Evolutionary conservation across 2,113 vertebrate species (phyloP).

Genomic region (Lepus americanus): DNA sequence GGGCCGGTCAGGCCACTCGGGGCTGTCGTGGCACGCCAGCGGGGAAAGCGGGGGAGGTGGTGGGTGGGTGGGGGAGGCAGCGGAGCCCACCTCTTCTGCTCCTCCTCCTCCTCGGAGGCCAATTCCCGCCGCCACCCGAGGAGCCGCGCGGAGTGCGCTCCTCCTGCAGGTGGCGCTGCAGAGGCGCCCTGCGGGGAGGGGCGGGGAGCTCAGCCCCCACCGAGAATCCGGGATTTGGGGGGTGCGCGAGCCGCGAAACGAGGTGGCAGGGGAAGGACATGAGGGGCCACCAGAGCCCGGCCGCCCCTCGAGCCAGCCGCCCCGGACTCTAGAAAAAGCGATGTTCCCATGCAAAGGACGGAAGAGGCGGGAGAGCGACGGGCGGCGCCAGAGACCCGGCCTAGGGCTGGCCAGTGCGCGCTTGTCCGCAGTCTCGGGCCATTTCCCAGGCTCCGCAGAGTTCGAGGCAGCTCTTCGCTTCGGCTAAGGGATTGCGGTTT

Average conservation of each 20-base stretch:
- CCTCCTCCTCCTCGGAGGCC: not conserved
- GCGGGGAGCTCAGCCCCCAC: not conserved
- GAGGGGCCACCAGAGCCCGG: not conserved
- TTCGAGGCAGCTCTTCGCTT: not conserved
- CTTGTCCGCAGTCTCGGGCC: not conserved
- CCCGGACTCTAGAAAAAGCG: not conserved
- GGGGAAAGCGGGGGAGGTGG: not conserved
- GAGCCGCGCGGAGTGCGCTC: not conserved
- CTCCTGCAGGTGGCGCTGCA: conserved; percentile 74
- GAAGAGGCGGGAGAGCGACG: not conserved
- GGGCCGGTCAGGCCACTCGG: not conserved
- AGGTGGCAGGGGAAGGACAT: not conserved
- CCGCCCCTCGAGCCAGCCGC: not conserved
- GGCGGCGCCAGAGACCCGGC: not conserved
- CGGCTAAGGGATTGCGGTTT: conserved; percentile 43
- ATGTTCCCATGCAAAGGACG: not conserved
- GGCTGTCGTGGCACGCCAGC: not conserved
- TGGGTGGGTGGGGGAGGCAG: not conserved
- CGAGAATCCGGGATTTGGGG: not conserved
- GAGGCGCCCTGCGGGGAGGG: not conserved
- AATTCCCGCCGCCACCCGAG: not conserved
- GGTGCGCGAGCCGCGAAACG: not conserved
- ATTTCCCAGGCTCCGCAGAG: not conserved
- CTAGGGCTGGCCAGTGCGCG: not conserved
- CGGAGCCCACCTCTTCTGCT: not conserved